These are phyloP conservation scores for Dromaius novaehollandiae DNA, from an alignment of 2,113 vertebrate species.

Conservation along the genomic window DNA sequence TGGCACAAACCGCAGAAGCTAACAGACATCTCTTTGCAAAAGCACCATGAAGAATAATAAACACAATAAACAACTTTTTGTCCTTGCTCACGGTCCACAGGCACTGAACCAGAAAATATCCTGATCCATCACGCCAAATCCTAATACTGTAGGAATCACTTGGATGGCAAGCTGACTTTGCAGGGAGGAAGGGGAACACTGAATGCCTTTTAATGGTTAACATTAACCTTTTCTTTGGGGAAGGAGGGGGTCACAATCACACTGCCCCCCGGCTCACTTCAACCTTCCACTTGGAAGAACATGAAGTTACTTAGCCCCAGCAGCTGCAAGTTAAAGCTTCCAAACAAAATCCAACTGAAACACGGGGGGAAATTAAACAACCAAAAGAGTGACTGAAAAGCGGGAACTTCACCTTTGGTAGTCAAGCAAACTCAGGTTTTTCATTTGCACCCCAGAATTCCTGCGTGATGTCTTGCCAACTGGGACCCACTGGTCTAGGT, in stretches of 20 bases:
- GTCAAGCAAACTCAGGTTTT: fast-evolving
- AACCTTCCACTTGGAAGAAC: no score
- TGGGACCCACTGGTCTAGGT: not conserved
- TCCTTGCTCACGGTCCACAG: no score
- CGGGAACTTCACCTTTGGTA: not conserved
- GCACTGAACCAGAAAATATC: no score
- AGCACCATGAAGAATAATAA: not conserved
- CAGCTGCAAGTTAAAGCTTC: not conserved
- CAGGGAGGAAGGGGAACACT: not conserved
- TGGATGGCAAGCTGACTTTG: not conserved
- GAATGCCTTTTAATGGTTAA: not conserved
- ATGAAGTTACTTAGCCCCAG: not conserved
- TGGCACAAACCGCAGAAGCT: no score
- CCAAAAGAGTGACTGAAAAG: no score
- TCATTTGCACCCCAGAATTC: not conserved
- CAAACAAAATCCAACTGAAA: not conserved
- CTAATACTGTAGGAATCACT: not conserved
- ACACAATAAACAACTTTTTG: no score
- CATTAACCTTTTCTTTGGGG: not conserved
- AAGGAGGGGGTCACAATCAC: no score
- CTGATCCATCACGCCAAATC: not conserved
- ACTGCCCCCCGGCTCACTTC: no score
- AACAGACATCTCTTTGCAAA: not conserved
- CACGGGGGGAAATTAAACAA: not conserved
- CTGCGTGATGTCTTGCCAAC: not conserved